Evolutionary conservation across 1,140 invertebrate species (phyloP).

Genomic region (Eueides isabella): DNA sequence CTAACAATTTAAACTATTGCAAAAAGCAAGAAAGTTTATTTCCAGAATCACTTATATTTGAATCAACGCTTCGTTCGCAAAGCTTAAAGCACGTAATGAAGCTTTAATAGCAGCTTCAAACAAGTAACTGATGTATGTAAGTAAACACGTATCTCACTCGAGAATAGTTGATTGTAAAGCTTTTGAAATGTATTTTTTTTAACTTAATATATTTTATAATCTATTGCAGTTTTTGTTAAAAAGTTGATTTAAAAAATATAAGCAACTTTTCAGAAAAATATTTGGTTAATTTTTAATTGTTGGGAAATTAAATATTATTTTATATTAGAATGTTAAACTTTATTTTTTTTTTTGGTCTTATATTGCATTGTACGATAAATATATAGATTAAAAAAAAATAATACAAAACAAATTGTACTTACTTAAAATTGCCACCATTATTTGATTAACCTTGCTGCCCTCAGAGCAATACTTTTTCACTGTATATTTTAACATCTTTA

Average conservation of each 20-base stretch:
- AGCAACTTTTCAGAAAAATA: too few species aligned
- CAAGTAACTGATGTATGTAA: constrained; percentile 1
- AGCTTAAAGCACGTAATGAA: constrained; percentile 18
- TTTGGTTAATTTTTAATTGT: too few species aligned
- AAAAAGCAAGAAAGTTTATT: constrained; percentile 18
- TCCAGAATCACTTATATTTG: constrained; percentile 22
- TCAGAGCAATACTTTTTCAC: constrained; percentile 75
- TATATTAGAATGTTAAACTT: too few species aligned
- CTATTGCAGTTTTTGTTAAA: too few species aligned
- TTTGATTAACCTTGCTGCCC: constrained; percentile 69
- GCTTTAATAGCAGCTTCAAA: constrained; percentile 14
- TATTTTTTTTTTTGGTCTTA: too few species aligned
- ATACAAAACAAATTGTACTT: constrained; percentile 43
- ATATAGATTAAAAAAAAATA: too few species aligned
- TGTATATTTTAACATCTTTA: constrained; percentile 71
- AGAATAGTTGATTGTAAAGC: neutral
- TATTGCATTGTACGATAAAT: too few species aligned
- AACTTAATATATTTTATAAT: neutral
- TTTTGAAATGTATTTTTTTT: neutral
- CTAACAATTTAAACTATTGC: constrained; percentile 15
- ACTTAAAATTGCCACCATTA: constrained; percentile 64
- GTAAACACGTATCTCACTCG: neutral
- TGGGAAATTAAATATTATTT: too few species aligned
- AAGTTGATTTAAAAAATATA: too few species aligned
- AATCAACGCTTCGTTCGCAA: constrained; percentile 18